Evolutionary conservation across 2,797 vertebrate genomes (phyloP), one percentile per base, ranked within the genome.

Genomic region (Platyrinchus mystaceus): DNA sequence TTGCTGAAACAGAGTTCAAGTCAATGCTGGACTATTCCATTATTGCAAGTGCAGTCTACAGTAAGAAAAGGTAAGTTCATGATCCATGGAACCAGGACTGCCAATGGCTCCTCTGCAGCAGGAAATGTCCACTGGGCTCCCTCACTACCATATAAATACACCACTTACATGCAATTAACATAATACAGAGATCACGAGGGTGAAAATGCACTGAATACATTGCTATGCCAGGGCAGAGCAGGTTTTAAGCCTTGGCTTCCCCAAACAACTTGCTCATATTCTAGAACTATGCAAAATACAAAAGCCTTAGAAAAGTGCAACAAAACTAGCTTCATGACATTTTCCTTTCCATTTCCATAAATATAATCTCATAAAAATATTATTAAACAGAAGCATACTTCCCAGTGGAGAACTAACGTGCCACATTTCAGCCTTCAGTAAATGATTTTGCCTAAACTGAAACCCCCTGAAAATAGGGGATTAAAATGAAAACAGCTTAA

Each of bases 301-400:
- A 96, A 96, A 90, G 87, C 93, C 60, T 87, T 96, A 91, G 87
- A 94, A 96, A 97, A 96, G 95, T 91, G 94, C 95, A 96, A 95
- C 77, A 94, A 95, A 94, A 94, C 89, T 94, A 97, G 91, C 90
- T 95, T 93, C 74, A 84, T 63, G 52, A 95, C 87, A 52, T 91
- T 91, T 93, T 70, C 78, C 78, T 94, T 91, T 94, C 83, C 14
- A n/a, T 81, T 94, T 93, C 55, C 80, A 96, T 94, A 95, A 96
- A 96, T 96, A 97, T 91, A 88, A 91, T 90, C 94, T 88, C 95
- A 86, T 78, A 94, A 96, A 96, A 96, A 94, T 77, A 95, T 84
- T 95, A 92, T 91, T 95, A 90, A 94, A 96, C 93, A 93, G 93
- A 97, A 93, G 85, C 74, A 77, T 67, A 82, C 77, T 87, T 94